Evolutionary conservation across 2,888 invertebrate genomes (phyloP).

Genomic region (Trisateles emortualis): DNA sequence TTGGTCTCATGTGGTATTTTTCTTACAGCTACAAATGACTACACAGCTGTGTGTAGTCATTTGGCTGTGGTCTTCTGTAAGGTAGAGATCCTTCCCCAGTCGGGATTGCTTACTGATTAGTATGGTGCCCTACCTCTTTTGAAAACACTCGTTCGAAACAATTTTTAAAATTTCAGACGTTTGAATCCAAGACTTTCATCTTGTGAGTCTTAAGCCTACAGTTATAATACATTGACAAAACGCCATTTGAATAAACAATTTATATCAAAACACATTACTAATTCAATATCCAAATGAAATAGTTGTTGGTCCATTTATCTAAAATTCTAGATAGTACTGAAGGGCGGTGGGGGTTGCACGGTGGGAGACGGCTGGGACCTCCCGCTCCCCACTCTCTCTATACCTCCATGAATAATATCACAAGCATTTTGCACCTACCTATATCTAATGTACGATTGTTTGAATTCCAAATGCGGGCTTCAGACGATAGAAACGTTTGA

Average conservation of each 20-base stretch:
- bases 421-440: conserved; percentile 20
- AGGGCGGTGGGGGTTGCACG: not conserved
- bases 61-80: too few species aligned
- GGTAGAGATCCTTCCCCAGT: too few species aligned
- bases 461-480: conserved; percentile 1
- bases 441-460: not conserved
- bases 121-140: too few species aligned
- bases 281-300: conserved; percentile 1
- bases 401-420: conserved; percentile 23
- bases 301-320: not conserved
- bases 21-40: too few species aligned
- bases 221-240: not conserved
- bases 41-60: too few species aligned
- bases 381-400: not conserved
- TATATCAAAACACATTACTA: not conserved
- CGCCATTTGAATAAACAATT: not conserved
- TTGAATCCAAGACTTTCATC: too few species aligned
- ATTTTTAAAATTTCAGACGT: too few species aligned
- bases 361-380: not conserved
- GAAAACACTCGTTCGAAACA: too few species aligned
- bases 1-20: too few species aligned
- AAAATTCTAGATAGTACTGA: not conserved
- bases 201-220: too few species aligned
- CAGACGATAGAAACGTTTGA: not conserved
- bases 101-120: too few species aligned